These are phyloP conservation scores for Chromobotia macracanthus DNA, from an alignment of 2,797 vertebrate species.

Conservation along the genomic window DNA sequence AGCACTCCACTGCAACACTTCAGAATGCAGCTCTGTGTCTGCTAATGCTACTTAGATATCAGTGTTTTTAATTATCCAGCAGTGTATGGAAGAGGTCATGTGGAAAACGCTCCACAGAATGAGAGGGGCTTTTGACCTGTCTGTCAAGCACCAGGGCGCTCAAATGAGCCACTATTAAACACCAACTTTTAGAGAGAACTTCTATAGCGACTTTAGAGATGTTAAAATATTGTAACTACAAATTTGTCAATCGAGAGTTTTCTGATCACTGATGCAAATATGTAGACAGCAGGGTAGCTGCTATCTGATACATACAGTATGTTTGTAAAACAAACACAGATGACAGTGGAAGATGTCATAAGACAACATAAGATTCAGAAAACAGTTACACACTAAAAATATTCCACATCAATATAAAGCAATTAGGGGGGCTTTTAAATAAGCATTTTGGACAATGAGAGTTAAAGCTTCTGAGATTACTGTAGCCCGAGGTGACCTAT, in stretches of 20 bases:
- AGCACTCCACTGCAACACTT: constrained; percentile 72
- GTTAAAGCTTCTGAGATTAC: constrained; percentile 2
- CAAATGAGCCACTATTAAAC: constrained; percentile 44
- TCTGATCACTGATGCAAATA: neutral
- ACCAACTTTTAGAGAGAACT: constrained; percentile 22
- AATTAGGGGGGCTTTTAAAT: neutral
- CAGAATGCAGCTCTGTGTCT: constrained; percentile 28
- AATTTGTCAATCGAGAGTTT: neutral
- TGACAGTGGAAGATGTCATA: neutral
- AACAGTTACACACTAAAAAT: neutral
- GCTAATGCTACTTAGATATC: constrained; percentile 52
- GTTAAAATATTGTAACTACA: constrained; percentile 15
- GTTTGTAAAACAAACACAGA: neutral
- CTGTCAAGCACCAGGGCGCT: constrained; percentile 47
- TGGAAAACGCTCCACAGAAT: constrained; percentile 44
- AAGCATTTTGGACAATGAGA: neutral
- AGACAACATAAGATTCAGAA: neutral
- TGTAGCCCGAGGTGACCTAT: constrained; percentile 28
- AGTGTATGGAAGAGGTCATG: constrained; percentile 36
- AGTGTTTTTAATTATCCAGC: constrained; percentile 61
- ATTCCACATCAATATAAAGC: constrained; percentile 8
- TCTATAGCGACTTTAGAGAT: constrained; percentile 8
- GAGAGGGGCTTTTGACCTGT: constrained; percentile 51
- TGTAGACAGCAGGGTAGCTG: neutral
- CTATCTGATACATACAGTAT: neutral